phyloP scores from a whole-genome alignment of 2,797 vertebrate species.

The Tinamus major region DNA sequence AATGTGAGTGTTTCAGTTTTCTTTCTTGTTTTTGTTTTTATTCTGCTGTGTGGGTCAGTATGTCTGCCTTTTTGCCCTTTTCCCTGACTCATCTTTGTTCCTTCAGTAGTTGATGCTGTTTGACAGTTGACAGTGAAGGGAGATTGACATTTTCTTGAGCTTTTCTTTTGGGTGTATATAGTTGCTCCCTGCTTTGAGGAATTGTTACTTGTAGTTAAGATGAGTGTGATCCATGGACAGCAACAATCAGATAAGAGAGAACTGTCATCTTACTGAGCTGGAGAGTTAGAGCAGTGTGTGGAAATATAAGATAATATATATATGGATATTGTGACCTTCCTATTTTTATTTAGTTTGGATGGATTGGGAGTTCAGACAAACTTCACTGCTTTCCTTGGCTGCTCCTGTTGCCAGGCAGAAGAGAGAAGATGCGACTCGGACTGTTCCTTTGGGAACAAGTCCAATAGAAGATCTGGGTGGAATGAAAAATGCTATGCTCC shows the following conservation, averaged over 20 bases:
- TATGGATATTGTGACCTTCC: not conserved
- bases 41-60: slow-evolving; percentile 4
- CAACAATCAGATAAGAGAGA: not conserved
- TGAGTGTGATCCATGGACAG: not conserved
- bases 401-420: not conserved
- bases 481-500: not conserved
- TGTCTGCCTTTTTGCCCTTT: not conserved
- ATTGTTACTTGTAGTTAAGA: not conserved
- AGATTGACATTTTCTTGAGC: not conserved
- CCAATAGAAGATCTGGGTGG: not conserved
- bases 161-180: not conserved
- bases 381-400: fast-evolving
- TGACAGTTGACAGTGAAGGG: not conserved
- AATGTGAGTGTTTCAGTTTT: slow-evolving; percentile 10
- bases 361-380: not conserved
- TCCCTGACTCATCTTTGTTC: not conserved
- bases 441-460: not conserved
- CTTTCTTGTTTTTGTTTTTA: not conserved
- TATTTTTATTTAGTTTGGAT: not conserved
- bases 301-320: not conserved
- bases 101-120: slow-evolving; percentile 1
- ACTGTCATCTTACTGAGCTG: not conserved
- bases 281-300: not conserved
- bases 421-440: not conserved
- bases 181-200: not conserved